These are phyloP conservation scores for Orgyia antiqua DNA, from an alignment of 2,888 invertebrate species.

Conservation along the genomic window DNA sequence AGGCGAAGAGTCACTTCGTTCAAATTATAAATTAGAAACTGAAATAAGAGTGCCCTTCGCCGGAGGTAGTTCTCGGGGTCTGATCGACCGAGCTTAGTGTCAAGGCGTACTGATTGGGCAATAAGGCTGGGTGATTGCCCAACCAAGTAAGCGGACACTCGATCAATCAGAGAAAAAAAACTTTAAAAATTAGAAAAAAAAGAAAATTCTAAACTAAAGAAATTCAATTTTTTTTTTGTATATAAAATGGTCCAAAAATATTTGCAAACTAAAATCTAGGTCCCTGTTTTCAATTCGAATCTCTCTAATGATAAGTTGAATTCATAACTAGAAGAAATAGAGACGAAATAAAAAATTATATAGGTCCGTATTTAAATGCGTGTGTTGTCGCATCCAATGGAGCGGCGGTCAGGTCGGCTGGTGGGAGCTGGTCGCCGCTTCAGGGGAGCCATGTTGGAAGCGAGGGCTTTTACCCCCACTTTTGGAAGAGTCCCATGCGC, in stretches of 20 bases:
- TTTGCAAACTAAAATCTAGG: constrained; percentile 65
- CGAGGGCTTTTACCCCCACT: constrained; percentile 81
- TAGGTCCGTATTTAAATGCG: constrained; percentile 59
- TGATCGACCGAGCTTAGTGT: constrained; percentile 58
- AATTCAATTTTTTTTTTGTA: too few relatives aligned
- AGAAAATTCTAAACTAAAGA: constrained; percentile 24
- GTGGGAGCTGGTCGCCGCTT: constrained; percentile 58
- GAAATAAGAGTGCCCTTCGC: constrained; percentile 45
- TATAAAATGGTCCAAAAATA: constrained; percentile 67
- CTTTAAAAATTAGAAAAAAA: constrained; percentile 25
- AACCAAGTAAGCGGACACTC: constrained; percentile 81
- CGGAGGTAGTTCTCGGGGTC: constrained; percentile 52
- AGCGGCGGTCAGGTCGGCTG: constrained; percentile 68
- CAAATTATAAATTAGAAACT: constrained; percentile 30
- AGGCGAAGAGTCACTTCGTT: constrained; percentile 43
- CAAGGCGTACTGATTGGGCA: constrained; percentile 80
- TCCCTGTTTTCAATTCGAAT: constrained; percentile 69
- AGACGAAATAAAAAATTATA: constrained; percentile 44
- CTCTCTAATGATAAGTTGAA: constrained; percentile 33
- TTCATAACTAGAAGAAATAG: constrained; percentile 16
- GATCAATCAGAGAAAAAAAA: constrained; percentile 54
- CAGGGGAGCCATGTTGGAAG: constrained; percentile 34
- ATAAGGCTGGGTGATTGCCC: constrained; percentile 86
- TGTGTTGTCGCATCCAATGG: constrained; percentile 59
- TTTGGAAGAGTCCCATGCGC: constrained; percentile 92